Evolutionary conservation across 2,888 invertebrate species (phyloP), one percentile per base, ranked within the genome.

Genomic region (Epistrophe eligans): DNA sequence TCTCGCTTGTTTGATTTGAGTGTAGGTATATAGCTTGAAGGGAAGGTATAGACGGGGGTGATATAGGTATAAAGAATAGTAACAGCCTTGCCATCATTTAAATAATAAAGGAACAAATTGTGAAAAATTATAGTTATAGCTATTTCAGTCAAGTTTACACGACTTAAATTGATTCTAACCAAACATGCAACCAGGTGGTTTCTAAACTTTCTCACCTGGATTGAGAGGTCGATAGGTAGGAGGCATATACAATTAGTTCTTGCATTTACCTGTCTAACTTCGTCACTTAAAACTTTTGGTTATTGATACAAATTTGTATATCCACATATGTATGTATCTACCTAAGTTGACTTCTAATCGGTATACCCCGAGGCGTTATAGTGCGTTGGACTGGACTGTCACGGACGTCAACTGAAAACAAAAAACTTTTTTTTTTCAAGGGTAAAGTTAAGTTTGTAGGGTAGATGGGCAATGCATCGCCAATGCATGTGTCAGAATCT

Each of bases 111-210:
- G 70, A 74, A 73, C 67, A 79, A 79, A 79, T 84, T 84, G 79
- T 64, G 40, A 71, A 64, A 76, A 79, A 79, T 58, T 76, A 70
- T 76, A 70, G 45, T 58, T 70, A 28, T 64, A 62, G 62, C 24
- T 62, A 50, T 67, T 71, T 58, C 17, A 74, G 76, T 71, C 19
- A 43, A 67, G 48, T 74, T 74, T 38, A 45, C 38, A 40, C 48
- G 35, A 50, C 43, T n/a, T 17, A 58, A 85, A 82, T 82, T 85
- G 82, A 85, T 82, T 85, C 43, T 17, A 32, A 50, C 19, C 57
- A 64, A 79, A 85, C 85, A 85, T 74, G 85, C 85, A 79, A 85
- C 70, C 67, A 70, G 70, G 82, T 77, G 81, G 50, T 50, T 55
- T 76, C 52, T n/a, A 28, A 66, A 50, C n/a, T 62, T 67, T 74